These are phyloP conservation scores for Rostratula benghalensis DNA, from an alignment of 2,113 vertebrate genomes.

Conservation along the genomic window DNA sequence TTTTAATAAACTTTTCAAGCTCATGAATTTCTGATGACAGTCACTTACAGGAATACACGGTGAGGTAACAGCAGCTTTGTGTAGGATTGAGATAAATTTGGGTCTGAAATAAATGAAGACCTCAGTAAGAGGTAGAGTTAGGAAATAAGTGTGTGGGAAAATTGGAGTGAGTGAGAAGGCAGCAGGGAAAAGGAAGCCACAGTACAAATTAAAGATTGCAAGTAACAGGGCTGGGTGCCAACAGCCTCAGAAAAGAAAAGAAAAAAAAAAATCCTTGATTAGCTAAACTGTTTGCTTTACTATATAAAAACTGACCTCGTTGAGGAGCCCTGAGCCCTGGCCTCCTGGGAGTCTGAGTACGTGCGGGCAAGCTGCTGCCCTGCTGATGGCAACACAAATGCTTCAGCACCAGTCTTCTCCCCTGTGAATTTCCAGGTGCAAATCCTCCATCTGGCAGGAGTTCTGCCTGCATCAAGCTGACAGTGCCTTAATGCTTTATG, in stretches of 20 bases:
- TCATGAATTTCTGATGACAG: not conserved
- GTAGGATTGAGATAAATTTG: slow-evolving; percentile 38
- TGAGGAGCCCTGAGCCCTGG: not conserved
- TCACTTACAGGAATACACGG: slow-evolving; percentile 31
- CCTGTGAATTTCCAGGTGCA: slow-evolving; percentile 18
- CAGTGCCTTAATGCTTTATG: not conserved
- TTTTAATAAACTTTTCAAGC: not conserved
- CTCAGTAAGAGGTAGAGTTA: not conserved
- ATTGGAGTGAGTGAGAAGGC: slow-evolving; percentile 43
- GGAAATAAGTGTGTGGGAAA: slow-evolving; percentile 65
- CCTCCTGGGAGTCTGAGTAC: slow-evolving; percentile 58
- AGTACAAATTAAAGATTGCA: slow-evolving; percentile 63
- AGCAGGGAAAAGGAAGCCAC: slow-evolving; percentile 63
- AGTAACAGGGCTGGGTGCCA: slow-evolving; percentile 59
- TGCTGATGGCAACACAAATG: not conserved
- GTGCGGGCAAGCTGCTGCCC: slow-evolving; percentile 34
- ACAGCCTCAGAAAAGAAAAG: slow-evolving; percentile 48
- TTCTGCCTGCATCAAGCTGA: not conserved
- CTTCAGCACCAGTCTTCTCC: not conserved
- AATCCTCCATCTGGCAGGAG: slow-evolving; percentile 10
- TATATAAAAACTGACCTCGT: slow-evolving; percentile 69
- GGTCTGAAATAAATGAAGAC: slow-evolving; percentile 19
- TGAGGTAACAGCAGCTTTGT: slow-evolving; percentile 27
- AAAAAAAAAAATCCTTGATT: slow-evolving; percentile 41
- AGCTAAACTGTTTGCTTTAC: slow-evolving; percentile 70